A percentile compares a stretch with the other conserved stretches of the same genome.
These are phyloP conservation scores for Crenuchus spilurus DNA, from an alignment of 2,797 vertebrate genomes.

Conservation along the genomic window DNA sequence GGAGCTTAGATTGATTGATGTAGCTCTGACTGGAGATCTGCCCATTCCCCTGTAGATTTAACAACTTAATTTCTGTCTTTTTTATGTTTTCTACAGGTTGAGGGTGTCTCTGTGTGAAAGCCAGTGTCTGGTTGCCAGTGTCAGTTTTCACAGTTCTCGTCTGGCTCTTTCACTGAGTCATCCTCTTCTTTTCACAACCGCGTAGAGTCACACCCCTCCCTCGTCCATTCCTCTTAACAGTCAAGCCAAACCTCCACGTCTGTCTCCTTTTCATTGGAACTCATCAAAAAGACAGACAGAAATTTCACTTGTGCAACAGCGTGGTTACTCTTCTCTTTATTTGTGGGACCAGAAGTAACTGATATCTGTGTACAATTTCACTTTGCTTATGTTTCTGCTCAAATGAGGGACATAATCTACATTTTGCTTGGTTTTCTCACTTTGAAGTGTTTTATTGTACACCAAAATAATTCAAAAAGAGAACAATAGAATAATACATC, in stretches of 20 bases:
- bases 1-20: background rate
- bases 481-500: too few relatives aligned
- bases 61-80: background rate
- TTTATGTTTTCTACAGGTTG: background rate
- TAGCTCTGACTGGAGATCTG: background rate
- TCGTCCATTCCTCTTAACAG: background rate
- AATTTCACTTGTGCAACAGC: too few relatives aligned
- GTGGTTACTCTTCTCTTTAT: too few relatives aligned
- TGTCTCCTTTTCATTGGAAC: slow-evolving; percentile 50
- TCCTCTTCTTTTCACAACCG: slow-evolving; percentile 1
- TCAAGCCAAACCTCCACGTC: background rate
- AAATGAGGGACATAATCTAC: too few relatives aligned
- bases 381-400: too few relatives aligned
- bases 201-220: background rate
- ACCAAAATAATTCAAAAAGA: too few relatives aligned
- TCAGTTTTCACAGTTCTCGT: slow-evolving; percentile 11
- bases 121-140: background rate
- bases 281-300: too few relatives aligned
- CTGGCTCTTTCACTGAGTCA: slow-evolving; percentile 18
- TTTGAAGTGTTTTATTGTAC: too few relatives aligned
- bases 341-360: too few relatives aligned
- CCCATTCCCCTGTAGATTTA: background rate
- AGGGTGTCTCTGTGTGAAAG: slow-evolving; percentile 8
- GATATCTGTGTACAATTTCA: too few relatives aligned
- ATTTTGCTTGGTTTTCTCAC: too few relatives aligned